Evolutionary conservation across 64 coral and sea anemone species (phyloP).

Genomic region (Pachyseris speciosa): DNA sequence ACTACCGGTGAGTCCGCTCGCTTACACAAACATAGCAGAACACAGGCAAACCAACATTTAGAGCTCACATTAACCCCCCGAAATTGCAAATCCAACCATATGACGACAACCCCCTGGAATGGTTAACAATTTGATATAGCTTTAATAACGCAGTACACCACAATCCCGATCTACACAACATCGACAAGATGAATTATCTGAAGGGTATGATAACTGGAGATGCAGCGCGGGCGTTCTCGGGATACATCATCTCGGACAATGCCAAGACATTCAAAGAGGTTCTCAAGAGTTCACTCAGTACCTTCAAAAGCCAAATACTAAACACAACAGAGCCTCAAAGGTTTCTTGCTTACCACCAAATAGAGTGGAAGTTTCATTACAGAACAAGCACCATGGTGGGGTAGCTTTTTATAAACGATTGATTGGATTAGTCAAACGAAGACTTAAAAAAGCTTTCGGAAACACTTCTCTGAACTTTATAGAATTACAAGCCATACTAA

Average conservation of each 20-base stretch:
- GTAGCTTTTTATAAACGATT: no score
- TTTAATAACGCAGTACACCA: slow-evolving; percentile 55
- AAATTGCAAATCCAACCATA: slow-evolving; percentile 54
- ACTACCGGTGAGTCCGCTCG: slow-evolving; percentile 12
- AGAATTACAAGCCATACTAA: not conserved
- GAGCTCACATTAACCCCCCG: slow-evolving; percentile 7
- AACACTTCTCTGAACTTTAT: no score
- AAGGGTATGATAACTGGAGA: slow-evolving; percentile 33
- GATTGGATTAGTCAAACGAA: no score
- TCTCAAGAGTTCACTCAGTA: no score
- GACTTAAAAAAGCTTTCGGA: no score
- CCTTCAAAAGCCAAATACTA: no score
- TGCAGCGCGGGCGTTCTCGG: slow-evolving; percentile 42
- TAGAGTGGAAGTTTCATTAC: no score
- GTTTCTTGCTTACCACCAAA: not conserved
- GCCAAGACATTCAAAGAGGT: slow-evolving; percentile 18
- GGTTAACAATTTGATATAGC: slow-evolving; percentile 59
- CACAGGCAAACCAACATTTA: not conserved
- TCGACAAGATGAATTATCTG: slow-evolving; percentile 46
- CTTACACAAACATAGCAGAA: not conserved
- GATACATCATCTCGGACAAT: no score
- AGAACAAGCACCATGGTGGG: no score
- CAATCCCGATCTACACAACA: slow-evolving; percentile 40
- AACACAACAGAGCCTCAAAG: no score
- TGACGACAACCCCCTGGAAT: slow-evolving; percentile 54